Evolutionary conservation across 2,797 vertebrate species (phyloP).

Genomic region (Hypotaenidia okinawae): DNA sequence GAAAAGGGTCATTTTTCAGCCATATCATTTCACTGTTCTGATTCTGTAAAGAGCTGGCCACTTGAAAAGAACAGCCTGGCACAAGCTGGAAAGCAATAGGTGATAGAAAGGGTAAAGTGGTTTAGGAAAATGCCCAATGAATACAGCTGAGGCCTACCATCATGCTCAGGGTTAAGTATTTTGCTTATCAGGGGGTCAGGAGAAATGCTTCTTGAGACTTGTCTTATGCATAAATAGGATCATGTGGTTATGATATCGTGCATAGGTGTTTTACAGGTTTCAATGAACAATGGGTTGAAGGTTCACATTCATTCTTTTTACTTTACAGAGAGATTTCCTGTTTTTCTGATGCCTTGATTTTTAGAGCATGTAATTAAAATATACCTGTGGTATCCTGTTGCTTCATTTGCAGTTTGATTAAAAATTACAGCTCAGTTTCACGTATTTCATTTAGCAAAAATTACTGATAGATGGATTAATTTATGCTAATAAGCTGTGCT

Average conservation of each 20-base stretch:
- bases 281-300: neutral
- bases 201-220: neutral
- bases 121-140: neutral
- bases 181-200: neutral
- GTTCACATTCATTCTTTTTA: neutral
- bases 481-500: constrained; percentile 46
- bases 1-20: neutral
- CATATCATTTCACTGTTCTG: neutral
- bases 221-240: neutral
- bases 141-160: neutral
- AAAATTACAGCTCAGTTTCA: constrained; percentile 8
- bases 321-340: neutral
- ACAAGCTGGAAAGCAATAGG: neutral
- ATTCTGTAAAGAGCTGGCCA: neutral
- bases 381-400: constrained; percentile 11
- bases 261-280: neutral
- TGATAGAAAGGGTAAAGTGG: neutral
- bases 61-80: neutral
- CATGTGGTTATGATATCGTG: neutral
- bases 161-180: neutral
- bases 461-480: constrained; percentile 32
- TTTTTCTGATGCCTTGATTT: neutral
- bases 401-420: constrained; percentile 26
- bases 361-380: neutral
- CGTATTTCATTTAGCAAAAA: constrained; percentile 38